Base-by-base conservation (phyloP, 2,888 invertebrate species). In the Corythucha ciliata region DNA sequence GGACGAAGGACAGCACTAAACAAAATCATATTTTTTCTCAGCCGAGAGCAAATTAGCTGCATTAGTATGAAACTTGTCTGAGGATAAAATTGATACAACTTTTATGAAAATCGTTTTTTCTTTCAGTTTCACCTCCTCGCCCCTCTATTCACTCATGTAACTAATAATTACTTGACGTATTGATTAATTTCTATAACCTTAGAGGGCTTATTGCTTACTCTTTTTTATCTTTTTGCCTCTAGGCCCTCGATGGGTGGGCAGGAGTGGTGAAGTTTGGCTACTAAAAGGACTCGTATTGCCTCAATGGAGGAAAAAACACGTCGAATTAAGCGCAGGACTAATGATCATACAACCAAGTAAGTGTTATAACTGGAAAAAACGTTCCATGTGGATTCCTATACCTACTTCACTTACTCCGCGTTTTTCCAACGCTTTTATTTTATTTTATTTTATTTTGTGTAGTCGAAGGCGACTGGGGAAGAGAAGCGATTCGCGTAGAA, bases 251-350 rank as follows among this genome's bases (percentile, higher is more conserved):
- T 75, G 74, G 49, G 70, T 69, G 33, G 68, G 69, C 59, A 70
- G 66, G 39, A 68, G 69, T 57, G 71, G 71, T 58, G 73, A 72
- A 21, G 64, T 66, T 55, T 67, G 69, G 58, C 72, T 80, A 39
- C 67, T 80, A 44, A 80, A 80, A 65, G 80, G 80, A 39, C 73
- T 80, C 58, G 80, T 80, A 41, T 78, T 79, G 60, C 80, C 80
- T 32, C 79, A 80, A 64, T 80, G 80, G 80, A 77, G 77, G 64
- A 71, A 74, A 47, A 70, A 79, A 57, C 71, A 74, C 25, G 71
- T 78, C 27, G 74, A 77, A 58, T 69, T 80, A 52, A 70, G 77
- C 62, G 79, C 78, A 57, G 76, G 77, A 27, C 70, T 74, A 57
- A 69, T 80, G 52, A 72, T 77, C 63, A 72, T 78, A 55, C 77